Base-by-base conservation (phyloP, 2,797 vertebrate genomes). In the Spinibarbus caldwelli region DNA sequence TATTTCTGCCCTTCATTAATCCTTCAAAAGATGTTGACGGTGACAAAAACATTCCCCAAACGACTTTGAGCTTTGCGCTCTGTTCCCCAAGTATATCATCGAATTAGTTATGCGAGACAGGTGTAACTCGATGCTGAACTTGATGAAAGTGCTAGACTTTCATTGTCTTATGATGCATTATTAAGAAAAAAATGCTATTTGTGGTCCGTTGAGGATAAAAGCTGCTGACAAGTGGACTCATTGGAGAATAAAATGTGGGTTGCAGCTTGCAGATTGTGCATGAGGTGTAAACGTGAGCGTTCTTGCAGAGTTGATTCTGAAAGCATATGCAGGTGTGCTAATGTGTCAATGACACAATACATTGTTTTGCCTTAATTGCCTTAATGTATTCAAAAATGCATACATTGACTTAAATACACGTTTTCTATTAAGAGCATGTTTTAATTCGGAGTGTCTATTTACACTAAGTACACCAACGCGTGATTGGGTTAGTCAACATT, bases 1-100 rank as follows among this genome's bases (percentile, higher is more conserved):
- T 85, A 82, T 89, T 87, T 85, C 77, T 62, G 85, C 76, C 76
- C 83, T 83, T 85, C 78, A 84, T 89, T 89, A 90, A 89, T 89
- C 66, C 59, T 31, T 68, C 79, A 47, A 26, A 57, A 80, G 78
- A 86, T 83, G 76, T 75, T 76, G 86, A 83, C 52, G 68, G 80
- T 67, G 82, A 86, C 80, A 86, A 83, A 88, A 85, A 71, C 49
- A 52, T 31, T 87, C 77, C 78, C 83, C 59, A 41, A 84, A 88
- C 52, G 31, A 73, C 66, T 85, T 23, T 38, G 41, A 80, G 21
- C 54, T 76, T 72, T 71, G 29, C 43, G 45, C 88, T 83, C 17
- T 36, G 54, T 89, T 86, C 77, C 43, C 76, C 1, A 43, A 78
- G 84, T 59, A 41, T 34, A 78, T 80, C 38, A 11, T 82, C 36